phyloP scores from a whole-genome alignment of 2,797 vertebrate genomes.

The Xenopus petersii region DNA sequence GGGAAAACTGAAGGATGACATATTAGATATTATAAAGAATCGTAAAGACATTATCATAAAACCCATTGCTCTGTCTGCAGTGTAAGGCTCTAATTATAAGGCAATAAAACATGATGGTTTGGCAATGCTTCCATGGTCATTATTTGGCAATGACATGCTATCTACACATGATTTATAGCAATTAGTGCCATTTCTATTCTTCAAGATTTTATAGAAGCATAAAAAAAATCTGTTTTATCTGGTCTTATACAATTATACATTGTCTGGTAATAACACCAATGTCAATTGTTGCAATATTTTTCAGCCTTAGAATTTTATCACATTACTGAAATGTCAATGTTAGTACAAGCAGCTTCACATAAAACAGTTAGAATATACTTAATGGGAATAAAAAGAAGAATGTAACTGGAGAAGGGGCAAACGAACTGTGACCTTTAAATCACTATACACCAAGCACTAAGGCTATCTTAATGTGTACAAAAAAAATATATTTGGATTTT shows the following conservation, averaged over 20 bases:
- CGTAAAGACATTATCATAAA: constrained; percentile 38
- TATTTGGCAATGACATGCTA: constrained; percentile 38
- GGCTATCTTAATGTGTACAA: too few species aligned
- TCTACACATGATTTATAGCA: constrained; percentile 36
- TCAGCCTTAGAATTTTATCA: neutral
- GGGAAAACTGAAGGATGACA: constrained; percentile 28
- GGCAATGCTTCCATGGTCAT: constrained; percentile 33
- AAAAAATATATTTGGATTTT: too few species aligned
- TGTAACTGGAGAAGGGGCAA: too few species aligned
- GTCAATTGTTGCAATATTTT: neutral
- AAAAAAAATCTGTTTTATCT: constrained; percentile 22
- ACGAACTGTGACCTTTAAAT: too few species aligned
- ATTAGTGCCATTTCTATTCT: constrained; percentile 31
- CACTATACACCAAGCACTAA: too few species aligned
- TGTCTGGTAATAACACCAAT: constrained; percentile 17
- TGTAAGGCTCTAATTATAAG: constrained; percentile 35
- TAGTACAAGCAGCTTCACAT: neutral
- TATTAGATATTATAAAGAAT: constrained; percentile 38
- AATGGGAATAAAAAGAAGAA: too few species aligned
- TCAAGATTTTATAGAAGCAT: constrained; percentile 25
- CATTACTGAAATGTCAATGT: constrained; percentile 4
- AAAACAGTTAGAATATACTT: too few species aligned
- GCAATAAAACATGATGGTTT: constrained; percentile 43
- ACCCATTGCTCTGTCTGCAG: constrained; percentile 29
- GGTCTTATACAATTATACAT: neutral